Base-by-base conservation (phyloP, 2,797 vertebrate genomes). In the Argya squamiceps region DNA sequence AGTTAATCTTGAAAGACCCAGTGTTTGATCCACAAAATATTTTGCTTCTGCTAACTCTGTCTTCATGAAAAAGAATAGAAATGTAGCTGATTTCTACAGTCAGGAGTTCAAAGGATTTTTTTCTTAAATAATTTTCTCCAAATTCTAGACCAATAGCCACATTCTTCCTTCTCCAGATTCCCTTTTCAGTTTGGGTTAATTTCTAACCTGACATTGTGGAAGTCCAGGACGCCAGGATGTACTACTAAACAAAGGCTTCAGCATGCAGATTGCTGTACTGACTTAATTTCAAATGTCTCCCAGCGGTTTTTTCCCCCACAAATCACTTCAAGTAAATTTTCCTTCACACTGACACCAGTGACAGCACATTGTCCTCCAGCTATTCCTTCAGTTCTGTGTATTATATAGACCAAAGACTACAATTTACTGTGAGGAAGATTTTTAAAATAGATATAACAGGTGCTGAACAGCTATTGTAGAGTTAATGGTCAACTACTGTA, bases 11-110 rank as follows among this genome's bases (percentile, higher is more conserved):
- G 22, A 79, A 89, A 81, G 37, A 55, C 27, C 9, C 12, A 11
- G 0, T 29, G 17, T 14, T 69, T 76, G 30, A 88, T 29, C 19
- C 36, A 41, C 0, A 0, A 82, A 89, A 69, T 3, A 58, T 62
- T 83, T 74, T 91, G 24, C 32, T 77, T 26, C 41, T 47, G 37
- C 10, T 67, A 59, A 69, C 5, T 18, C 27, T 52, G 4, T 52
- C 56, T 59, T 60, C 44, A 39, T 55, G 19, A 53, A 73, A 78
- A 69, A 39, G 5, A 79, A 52, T 0, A 82, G 24, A 65, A 85
- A 64, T 19, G 2, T 50, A 43, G 12, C 19, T 55, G 37, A 41
- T 56, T 67, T 73, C 17, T 63, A 39, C 4, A n/a, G 30, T 49
- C 20, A 50, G 23, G 15, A 84, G 14, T 56, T 5, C 16, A 8